These are phyloP conservation scores for Polyommatus icarus DNA, from an alignment of 2,888 invertebrate species.

Conservation along the genomic window DNA sequence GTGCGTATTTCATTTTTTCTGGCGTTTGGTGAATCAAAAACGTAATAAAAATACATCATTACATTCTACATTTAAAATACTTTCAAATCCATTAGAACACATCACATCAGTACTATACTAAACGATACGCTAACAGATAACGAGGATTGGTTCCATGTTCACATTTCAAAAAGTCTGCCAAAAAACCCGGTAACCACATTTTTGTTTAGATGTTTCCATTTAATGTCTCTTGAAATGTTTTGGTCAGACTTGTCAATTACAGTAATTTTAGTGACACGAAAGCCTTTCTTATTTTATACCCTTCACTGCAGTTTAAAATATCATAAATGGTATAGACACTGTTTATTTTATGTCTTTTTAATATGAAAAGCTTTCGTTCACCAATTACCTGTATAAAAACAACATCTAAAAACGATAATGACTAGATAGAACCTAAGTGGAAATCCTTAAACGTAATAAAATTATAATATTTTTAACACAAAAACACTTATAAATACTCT, in stretches of 20 bases:
- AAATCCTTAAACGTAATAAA: constrained; percentile 10
- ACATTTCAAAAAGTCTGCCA: constrained; percentile 32
- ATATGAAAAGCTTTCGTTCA: constrained; percentile 6
- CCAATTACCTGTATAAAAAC: neutral
- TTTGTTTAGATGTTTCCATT: neutral
- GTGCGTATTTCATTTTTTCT: neutral
- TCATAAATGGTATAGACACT: neutral
- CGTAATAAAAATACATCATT: constrained; percentile 4
- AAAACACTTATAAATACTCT: neutral
- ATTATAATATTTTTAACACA: neutral
- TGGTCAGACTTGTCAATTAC: neutral
- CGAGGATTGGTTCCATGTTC: constrained; percentile 59
- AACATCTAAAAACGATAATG: constrained; percentile 28
- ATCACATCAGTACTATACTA: constrained; percentile 22
- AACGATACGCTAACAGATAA: constrained; percentile 45
- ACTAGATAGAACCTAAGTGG: constrained; percentile 27
- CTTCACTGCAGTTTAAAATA: neutral
- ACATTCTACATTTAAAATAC: constrained; percentile 30
- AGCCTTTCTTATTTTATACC: neutral
- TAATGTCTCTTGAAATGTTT: neutral
- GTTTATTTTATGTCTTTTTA: neutral
- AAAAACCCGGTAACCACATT: neutral
- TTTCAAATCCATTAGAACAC: constrained; percentile 30
- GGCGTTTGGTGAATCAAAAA: neutral
- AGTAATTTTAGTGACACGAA: constrained; percentile 10